Evolutionary conservation across 2,113 vertebrate genomes (phyloP).

Genomic region (Onychostoma macrolepis): DNA sequence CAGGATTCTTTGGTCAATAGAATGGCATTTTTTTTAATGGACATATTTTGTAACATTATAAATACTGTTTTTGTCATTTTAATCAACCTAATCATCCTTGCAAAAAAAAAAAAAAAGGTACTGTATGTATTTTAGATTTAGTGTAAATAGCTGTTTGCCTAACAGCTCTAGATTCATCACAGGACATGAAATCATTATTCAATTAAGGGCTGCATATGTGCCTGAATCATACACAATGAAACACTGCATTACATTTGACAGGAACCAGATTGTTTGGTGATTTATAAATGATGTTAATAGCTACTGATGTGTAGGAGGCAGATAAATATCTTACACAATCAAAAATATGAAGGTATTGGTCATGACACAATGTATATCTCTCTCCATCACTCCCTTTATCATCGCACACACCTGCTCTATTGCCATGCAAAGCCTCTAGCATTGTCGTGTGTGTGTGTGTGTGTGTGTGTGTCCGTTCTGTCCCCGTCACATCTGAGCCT

Average conservation of each 20-base stretch:
- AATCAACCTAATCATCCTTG: not conserved
- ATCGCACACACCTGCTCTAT: slow-evolving; percentile 11
- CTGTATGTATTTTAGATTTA: not conserved
- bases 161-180: not conserved
- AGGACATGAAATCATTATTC: not conserved
- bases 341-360: slow-evolving; percentile 6
- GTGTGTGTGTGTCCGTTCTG: not conserved
- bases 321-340: not conserved
- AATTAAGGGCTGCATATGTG: not conserved
- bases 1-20: not conserved
- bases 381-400: not conserved
- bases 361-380: not conserved
- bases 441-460: not conserved
- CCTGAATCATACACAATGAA: not conserved
- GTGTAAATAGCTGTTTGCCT: not conserved
- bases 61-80: not conserved
- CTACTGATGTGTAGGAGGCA: not conserved
- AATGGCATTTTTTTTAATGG: not conserved
- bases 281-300: not conserved
- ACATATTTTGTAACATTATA: not conserved
- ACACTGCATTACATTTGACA: not conserved
- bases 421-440: not conserved
- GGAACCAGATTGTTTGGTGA: not conserved
- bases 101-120: not conserved
- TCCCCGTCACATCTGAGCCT: slow-evolving; percentile 6